These are phyloP conservation scores for Mesorhabditis belari DNA, from an alignment of 2,888 invertebrate species.

Conservation along the genomic window DNA sequence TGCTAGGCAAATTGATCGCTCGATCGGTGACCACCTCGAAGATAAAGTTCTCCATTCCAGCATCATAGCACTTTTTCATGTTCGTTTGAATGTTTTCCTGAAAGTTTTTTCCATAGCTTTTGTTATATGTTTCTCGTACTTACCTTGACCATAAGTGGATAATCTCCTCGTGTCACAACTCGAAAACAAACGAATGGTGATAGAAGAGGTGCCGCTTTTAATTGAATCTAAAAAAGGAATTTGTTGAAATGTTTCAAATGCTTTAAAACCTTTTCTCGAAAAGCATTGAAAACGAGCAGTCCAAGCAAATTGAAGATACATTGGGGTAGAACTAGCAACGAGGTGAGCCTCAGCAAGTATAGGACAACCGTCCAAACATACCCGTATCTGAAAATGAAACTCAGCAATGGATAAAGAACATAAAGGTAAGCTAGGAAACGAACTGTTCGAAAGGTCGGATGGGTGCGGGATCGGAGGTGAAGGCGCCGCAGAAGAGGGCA, in stretches of 20 bases:
- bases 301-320: slow-evolving; percentile 51
- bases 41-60: slow-evolving; percentile 86
- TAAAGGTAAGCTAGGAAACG: no score
- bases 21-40: slow-evolving; percentile 93
- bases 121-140: neutral
- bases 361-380: slow-evolving; percentile 39
- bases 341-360: slow-evolving; percentile 45
- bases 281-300: slow-evolving; percentile 80
- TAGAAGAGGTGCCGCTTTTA: slow-evolving; percentile 77
- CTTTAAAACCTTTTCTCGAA: slow-evolving; percentile 61
- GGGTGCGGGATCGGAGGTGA: slow-evolving; percentile 14
- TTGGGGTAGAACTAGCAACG: slow-evolving; percentile 53
- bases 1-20: slow-evolving; percentile 54
- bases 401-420: neutral
- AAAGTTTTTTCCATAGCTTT: slow-evolving; percentile 10
- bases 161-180: slow-evolving; percentile 87
- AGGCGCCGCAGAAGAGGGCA: slow-evolving; percentile 44
- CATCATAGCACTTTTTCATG: slow-evolving; percentile 61
- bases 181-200: slow-evolving; percentile 90
- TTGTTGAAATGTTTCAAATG: neutral
- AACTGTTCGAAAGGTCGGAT: slow-evolving; percentile 31
- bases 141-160: slow-evolving; percentile 75
- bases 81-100: slow-evolving; percentile 48
- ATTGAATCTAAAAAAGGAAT: slow-evolving; percentile 16
- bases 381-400: slow-evolving; percentile 44